Conservation (phyloP, 2,113 vertebrate genomes). For the Notiomystis cincta region DNA sequence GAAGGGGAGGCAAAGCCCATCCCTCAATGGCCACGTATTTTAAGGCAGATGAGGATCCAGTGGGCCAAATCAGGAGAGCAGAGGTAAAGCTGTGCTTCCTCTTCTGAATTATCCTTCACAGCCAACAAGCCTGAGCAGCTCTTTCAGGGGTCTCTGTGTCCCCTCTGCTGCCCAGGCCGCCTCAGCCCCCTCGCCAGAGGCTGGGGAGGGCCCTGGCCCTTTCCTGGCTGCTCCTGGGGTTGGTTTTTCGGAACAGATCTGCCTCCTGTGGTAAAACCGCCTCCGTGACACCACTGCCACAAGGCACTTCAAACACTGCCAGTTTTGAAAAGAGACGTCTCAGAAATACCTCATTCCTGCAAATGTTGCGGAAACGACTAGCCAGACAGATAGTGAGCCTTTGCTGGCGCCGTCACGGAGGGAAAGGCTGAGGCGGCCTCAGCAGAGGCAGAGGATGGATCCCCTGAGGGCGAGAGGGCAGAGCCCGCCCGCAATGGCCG, state of each 20-base stretch:
- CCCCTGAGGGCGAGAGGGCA: background rate
- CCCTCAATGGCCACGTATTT: accelerated
- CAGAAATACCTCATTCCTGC: accelerated
- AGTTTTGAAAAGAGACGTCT: background rate
- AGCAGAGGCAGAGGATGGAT: no score
- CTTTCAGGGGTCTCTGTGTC: no score
- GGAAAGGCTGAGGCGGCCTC: background rate
- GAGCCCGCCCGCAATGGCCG: background rate
- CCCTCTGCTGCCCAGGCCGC: accelerated
- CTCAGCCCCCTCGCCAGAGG: background rate
- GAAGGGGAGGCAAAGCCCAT: background rate
- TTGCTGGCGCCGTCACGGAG: accelerated
- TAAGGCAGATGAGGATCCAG: background rate
- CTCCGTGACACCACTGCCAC: background rate
- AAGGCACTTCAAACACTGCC: accelerated
- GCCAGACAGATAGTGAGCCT: background rate
- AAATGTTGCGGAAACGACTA: background rate
- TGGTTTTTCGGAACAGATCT: background rate
- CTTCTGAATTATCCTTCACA: background rate
- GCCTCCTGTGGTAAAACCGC: background rate
- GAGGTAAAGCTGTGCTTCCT: background rate
- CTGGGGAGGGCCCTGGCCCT: background rate
- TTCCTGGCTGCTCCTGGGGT: accelerated
- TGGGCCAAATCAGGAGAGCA: background rate
- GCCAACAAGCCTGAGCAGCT: background rate